These are phyloP conservation scores for Nycteola revayana DNA, from an alignment of 2,888 invertebrate genomes.

Conservation along the genomic window DNA sequence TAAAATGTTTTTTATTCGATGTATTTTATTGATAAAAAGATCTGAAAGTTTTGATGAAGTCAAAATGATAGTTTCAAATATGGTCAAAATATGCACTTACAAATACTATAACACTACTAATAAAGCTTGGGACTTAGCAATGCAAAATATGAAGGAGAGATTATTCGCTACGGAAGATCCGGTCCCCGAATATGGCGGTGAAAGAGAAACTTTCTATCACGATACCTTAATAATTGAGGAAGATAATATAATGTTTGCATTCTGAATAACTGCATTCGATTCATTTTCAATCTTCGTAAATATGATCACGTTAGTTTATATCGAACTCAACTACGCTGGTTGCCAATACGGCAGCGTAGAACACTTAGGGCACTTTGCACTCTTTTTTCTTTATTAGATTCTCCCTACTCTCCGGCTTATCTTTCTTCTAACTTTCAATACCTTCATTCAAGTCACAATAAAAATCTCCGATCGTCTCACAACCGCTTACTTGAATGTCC, in stretches of 20 bases:
- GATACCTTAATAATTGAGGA: constrained; percentile 13
- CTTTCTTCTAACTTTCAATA: too few relatives aligned
- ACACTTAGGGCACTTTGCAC: too few relatives aligned
- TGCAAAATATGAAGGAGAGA: constrained; percentile 12
- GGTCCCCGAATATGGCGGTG: constrained; percentile 12
- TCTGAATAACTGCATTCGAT: too few relatives aligned
- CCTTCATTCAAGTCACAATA: too few relatives aligned
- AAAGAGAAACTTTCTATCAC: constrained; percentile 13
- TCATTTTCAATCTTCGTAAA: too few relatives aligned
- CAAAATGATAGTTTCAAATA: constrained; percentile 8
- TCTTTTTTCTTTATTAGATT: too few relatives aligned
- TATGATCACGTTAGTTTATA: too few relatives aligned
- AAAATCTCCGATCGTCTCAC: too few relatives aligned
- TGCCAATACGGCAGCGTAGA: too few relatives aligned
- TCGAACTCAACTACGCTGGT: too few relatives aligned
- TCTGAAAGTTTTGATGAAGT: constrained; percentile 12
- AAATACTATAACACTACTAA: constrained; percentile 13
- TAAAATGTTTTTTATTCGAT: constrained; percentile 13
- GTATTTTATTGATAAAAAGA: constrained; percentile 14
- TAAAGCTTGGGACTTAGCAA: constrained; percentile 14
- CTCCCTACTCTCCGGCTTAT: too few relatives aligned
- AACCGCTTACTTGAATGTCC: too few relatives aligned
- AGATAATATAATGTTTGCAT: constrained; percentile 11
- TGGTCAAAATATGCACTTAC: constrained; percentile 15
- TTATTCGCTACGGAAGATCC: constrained; percentile 14